Evolutionary conservation across 2,797 vertebrate species (phyloP), one percentile per base, ranked within the genome.

Genomic region (Schizopygopsis malacanthus): DNA sequence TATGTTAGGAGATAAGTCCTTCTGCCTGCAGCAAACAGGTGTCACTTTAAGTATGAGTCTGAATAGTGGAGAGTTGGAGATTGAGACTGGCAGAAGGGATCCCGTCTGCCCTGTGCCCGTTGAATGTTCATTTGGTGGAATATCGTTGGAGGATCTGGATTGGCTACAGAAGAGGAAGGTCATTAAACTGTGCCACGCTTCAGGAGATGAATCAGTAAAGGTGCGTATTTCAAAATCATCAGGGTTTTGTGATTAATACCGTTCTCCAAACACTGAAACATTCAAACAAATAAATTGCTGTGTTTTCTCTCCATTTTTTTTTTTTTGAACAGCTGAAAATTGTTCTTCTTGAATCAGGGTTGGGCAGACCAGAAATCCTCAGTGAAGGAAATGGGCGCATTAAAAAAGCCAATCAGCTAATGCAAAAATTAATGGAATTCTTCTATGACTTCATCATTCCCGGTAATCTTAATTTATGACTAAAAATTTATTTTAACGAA

Each of bases 361-460:
- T 99, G 47, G 95, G 96, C 70, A 97, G 97, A 89, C 95, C 96
- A 0, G 98, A 99, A 80, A 98, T 97, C 91, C 95, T 98, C 85
- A 98, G 98, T 76, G 97, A 98, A 89, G 97, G 97, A 92, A 96
- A 94, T 85, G 94, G 96, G 88, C 97, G 97, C 85, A 94, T 97
- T 90, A 98, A 96, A 93, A 99, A 98, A 92, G 95, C 96, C 78
- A 98, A 96, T 93, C 97, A 97, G 79, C 94, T 99, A 3, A 95
- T 98, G 93, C 98, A 99, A 91, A 99, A 96, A 92, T 89, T 99
- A 61, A 98, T 99, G 97, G 97, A 98, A 89, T 96, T 96, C 81
- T 97, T 98, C 88, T 96, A 96, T 13, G 96, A 97, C 91, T 97
- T 98, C 90, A 94, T 96, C 90, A 96, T 98, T 90, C 98, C 98